Percentiles rank a stretch among this genome's conserved stretches.
Conservation (phyloP, 2,888 invertebrate genomes). For the Nysson spinosus region DNA sequence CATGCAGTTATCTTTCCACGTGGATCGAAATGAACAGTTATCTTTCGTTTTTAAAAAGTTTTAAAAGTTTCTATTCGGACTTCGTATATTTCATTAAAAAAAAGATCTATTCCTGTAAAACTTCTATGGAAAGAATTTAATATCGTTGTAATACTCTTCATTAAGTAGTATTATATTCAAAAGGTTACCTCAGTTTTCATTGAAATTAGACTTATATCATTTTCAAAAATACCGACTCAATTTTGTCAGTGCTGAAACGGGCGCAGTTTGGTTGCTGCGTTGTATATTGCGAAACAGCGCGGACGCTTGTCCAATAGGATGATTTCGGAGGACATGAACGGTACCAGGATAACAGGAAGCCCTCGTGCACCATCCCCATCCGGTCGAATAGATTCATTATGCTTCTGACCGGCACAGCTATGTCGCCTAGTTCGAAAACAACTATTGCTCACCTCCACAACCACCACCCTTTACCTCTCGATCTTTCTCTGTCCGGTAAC, state of each 20-base stretch:
- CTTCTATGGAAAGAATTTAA: too few relatives aligned
- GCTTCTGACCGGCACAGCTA: conserved; percentile 61
- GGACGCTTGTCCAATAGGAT: conserved; percentile 33
- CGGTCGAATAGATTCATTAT: conserved; percentile 69
- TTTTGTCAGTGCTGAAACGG: conserved; percentile 9
- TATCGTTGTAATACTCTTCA: too few relatives aligned
- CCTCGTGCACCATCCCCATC: conserved; percentile 46
- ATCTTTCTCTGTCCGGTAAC: conserved; percentile 11
- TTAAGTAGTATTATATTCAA: too few relatives aligned
- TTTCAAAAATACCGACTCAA: too few relatives aligned
- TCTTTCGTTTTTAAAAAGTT: too few relatives aligned
- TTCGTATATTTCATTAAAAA: too few relatives aligned
- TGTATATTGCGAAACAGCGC: conserved; percentile 36
- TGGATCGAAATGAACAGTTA: too few relatives aligned
- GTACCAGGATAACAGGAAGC: conserved; percentile 27
- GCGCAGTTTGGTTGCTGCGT: conserved; percentile 36
- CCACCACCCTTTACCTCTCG: not conserved
- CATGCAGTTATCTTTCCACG: conserved; percentile 36
- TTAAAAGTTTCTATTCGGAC: too few relatives aligned
- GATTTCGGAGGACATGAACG: conserved; percentile 39
- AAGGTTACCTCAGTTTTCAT: too few relatives aligned
- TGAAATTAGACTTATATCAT: too few relatives aligned
- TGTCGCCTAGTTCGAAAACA: conserved; percentile 66
- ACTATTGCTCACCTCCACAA: conserved; percentile 49
- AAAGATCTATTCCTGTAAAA: too few relatives aligned